Base-by-base conservation (phyloP, 2,797 vertebrate species). In the Sebastes cheni region DNA sequence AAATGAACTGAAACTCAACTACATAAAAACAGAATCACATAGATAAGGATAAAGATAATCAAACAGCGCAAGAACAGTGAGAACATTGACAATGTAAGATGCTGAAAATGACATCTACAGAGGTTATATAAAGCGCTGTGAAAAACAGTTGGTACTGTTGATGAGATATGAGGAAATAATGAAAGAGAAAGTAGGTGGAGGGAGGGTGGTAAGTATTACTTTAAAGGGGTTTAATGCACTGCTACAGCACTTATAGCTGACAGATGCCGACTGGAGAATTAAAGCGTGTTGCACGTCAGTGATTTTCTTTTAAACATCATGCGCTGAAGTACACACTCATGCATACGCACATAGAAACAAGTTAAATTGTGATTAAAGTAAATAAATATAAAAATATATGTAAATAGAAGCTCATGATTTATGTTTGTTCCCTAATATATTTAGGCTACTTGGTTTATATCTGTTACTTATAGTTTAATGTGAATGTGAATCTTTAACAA, bases 261-360 rank as follows among this genome's bases (percentile, higher is more conserved):
- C 89, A 92, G 88, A 91, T 92, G 92, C 82, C 86, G 69, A 74
- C 23, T 14, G 67, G 74, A 82, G 75, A 79, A 77, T 79, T 86
- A 85, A 83, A 77, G 72, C 14, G 3, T 60, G 55, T 77, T 10
- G 14, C 54, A 80, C 22, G n/a, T 50, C 64, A 67, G 8, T 54
- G 20, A 59, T 39, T 82, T 83, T 68, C 42, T 77, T 74, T 79
- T 50, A 11, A 74, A 61, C 50, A 68, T 70, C 55, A 62, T 67
- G 32, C 50, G 69, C 55, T 61, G 12, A 70, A 52, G 10, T 42
- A 46, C 23, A 73, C 8, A 25, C 36, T 23, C 30, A 66, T 46
- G 27, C 1, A 74, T 13, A 55, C 6, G 74, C 29, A 46, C 10
- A 52, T 0, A 76, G 10, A 75, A 6, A 52, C 4, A 64, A 42